A percentile compares a stretch with the other conserved stretches of the same genome.
Evolutionary conservation across 1,140 invertebrate genomes (phyloP).

Genomic region (Brachionus manjavacas): DNA sequence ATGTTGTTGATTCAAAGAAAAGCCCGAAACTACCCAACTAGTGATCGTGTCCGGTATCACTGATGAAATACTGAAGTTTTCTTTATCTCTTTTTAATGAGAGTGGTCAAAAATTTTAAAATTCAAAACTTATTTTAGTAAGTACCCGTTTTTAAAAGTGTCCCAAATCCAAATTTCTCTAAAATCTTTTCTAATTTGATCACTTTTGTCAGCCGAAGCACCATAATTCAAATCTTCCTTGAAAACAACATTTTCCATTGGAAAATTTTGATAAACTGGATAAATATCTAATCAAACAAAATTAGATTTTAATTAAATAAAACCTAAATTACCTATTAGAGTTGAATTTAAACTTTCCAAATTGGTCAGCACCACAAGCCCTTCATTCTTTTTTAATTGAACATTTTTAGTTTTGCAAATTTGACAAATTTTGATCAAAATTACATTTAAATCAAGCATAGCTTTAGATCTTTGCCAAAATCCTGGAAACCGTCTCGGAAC

Average conservation of each 20-base stretch:
- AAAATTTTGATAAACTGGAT: not conserved
- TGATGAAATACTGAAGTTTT: not conserved
- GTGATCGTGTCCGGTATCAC: slow-evolving; percentile 81
- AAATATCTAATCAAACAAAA: not conserved
- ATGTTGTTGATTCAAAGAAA: slow-evolving; percentile 75
- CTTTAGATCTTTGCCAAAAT: not conserved
- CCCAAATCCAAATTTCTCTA: slow-evolving; percentile 37
- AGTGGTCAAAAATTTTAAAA: not conserved
- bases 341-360: not conserved
- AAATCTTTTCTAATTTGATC: slow-evolving; percentile 14
- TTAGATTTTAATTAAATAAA: not conserved
- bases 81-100: not conserved
- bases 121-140: not conserved
- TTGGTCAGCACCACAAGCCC: not conserved
- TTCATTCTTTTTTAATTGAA: not conserved
- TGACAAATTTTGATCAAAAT: not conserved
- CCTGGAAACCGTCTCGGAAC: not conserved
- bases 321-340: not conserved
- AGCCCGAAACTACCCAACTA: slow-evolving; percentile 84
- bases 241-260: not conserved
- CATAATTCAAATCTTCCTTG: not conserved
- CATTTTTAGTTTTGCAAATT: not conserved
- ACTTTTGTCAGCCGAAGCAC: not conserved
- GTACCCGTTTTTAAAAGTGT: not conserved
- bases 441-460: slow-evolving; percentile 3